Conservation (phyloP, 2,888 invertebrate genomes). For the Eubasilissa splendida region DNA sequence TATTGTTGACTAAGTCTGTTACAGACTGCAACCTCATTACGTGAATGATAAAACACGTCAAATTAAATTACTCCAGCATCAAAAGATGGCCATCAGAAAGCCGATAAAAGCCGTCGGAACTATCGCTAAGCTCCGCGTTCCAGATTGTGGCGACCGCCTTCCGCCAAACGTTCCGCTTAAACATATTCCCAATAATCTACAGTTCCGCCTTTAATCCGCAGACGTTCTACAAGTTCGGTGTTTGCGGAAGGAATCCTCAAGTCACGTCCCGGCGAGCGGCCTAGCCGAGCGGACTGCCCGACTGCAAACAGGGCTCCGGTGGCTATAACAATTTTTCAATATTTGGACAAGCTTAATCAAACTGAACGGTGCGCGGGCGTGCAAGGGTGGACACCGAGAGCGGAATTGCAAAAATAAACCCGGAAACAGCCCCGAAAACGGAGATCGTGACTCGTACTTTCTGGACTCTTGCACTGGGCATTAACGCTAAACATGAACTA, state of each 20-base stretch:
- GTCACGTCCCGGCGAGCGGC: constrained; percentile 44
- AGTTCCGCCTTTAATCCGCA: constrained; percentile 44
- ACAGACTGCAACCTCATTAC: neutral
- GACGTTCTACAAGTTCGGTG: constrained; percentile 44
- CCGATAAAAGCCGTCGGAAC: constrained; percentile 11
- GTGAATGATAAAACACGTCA: constrained; percentile 2
- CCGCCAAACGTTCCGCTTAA: constrained; percentile 29
- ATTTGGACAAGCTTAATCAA: constrained; percentile 57
- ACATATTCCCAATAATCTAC: constrained; percentile 51
- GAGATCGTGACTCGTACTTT: neutral
- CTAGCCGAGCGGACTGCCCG: neutral
- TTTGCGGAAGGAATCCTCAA: constrained; percentile 53
- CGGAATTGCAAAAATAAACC: constrained; percentile 13
- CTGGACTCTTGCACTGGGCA: neutral
- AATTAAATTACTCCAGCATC: neutral
- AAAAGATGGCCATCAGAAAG: neutral
- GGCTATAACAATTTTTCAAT: constrained; percentile 57
- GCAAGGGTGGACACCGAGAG: constrained; percentile 5
- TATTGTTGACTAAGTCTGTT: no score
- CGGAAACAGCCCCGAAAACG: constrained; percentile 3
- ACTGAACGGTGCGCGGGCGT: constrained; percentile 38
- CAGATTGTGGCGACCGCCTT: constrained; percentile 21
- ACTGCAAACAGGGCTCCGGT: constrained; percentile 52
- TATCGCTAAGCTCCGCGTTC: neutral
- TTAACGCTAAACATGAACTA: no score